phyloP scores from a whole-genome alignment of 2,797 vertebrate species.

The Heliangelus exortis region DNA sequence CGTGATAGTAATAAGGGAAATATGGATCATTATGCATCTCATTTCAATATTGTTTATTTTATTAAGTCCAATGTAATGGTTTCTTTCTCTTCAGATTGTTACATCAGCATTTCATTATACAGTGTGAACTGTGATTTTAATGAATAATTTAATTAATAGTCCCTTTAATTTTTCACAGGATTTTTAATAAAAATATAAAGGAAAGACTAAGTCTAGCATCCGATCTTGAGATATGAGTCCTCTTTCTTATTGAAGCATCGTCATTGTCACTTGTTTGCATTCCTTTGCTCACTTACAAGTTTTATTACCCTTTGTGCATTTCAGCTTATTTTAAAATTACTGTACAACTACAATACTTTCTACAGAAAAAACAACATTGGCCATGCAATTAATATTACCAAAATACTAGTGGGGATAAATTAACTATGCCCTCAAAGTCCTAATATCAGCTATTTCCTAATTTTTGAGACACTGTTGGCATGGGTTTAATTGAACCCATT shows the following conservation, averaged over 20 bases:
- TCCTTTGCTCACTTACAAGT: neutral
- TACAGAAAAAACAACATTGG: neutral
- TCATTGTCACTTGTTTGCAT: neutral
- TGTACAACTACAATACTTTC: neutral
- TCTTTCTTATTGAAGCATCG: rapidly evolving
- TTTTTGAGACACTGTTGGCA: neutral
- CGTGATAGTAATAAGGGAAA: neutral
- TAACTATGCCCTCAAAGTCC: neutral
- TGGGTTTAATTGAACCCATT: neutral
- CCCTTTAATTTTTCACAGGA: neutral
- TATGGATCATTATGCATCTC: neutral
- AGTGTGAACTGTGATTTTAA: neutral
- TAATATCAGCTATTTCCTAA: neutral
- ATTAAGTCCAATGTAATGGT: neutral
- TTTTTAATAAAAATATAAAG: neutral
- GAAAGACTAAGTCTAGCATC: neutral
- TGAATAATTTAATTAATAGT: neutral
- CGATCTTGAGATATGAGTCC: neutral
- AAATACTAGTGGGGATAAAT: conserved; percentile 6
- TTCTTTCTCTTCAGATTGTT: neutral
- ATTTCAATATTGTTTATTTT: neutral
- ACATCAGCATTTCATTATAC: neutral
- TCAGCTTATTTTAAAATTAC: neutral
- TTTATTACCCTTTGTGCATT: neutral
- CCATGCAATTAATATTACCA: neutral